These are phyloP conservation scores for Epistrophella euchroma DNA, from an alignment of 2,888 invertebrate species.

Conservation along the genomic window DNA sequence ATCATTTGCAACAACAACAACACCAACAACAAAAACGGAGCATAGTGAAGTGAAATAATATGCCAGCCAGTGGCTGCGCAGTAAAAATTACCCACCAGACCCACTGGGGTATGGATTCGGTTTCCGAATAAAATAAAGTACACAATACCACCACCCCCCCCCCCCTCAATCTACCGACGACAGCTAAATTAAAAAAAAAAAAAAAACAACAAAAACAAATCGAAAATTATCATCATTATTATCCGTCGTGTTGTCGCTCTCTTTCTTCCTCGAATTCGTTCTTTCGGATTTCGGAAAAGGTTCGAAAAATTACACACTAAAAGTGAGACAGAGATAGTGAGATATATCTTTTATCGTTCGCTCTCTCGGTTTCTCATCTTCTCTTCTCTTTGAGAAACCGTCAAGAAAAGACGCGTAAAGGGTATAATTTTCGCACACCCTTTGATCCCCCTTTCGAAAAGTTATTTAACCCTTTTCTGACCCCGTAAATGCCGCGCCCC, in stretches of 20 bases:
- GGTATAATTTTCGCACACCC: constrained; percentile 56
- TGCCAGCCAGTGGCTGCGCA: constrained; percentile 75
- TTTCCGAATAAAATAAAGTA: constrained; percentile 71
- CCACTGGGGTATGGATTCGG: constrained; percentile 71
- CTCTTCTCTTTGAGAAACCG: constrained; percentile 25
- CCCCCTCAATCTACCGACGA: background rate
- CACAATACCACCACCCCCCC: constrained; percentile 38
- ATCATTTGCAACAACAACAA: constrained; percentile 61
- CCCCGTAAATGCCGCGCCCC: constrained; percentile 1
- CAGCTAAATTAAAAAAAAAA: background rate
- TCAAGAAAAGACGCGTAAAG: constrained; percentile 41
- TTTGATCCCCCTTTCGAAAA: constrained; percentile 13
- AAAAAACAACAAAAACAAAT: constrained; percentile 70
- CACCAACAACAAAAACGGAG: constrained; percentile 45
- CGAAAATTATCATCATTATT: constrained; percentile 64
- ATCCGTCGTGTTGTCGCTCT: constrained; percentile 40
- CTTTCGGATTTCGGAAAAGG: constrained; percentile 42
- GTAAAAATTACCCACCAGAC: constrained; percentile 70
- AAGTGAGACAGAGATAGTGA: constrained; percentile 33
- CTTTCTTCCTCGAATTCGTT: constrained; percentile 28
- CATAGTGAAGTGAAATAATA: constrained; percentile 64
- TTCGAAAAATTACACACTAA: constrained; percentile 5
- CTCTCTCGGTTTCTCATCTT: background rate
- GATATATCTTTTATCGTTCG: background rate
- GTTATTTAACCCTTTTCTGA: constrained; percentile 39